phyloP scores from a whole-genome alignment of 2,113 vertebrate species.

The Microcebus murinus region DNA sequence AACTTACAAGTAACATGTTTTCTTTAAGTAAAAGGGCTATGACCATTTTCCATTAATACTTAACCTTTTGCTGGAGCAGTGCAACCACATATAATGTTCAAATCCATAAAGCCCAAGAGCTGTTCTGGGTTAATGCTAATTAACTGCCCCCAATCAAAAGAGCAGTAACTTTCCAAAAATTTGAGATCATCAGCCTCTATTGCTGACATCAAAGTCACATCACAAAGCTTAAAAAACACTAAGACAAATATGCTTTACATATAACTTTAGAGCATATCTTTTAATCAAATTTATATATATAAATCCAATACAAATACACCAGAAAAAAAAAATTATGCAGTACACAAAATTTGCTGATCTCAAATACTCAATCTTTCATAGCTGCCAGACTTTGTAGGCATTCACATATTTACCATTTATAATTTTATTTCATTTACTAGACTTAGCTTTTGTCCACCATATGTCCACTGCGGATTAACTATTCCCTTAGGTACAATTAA shows the following conservation, averaged over 20 bases:
- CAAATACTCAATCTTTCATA: constrained; percentile 70
- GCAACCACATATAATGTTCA: constrained; percentile 86
- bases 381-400: constrained; percentile 87
- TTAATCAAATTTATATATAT: constrained; percentile 46
- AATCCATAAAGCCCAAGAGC: constrained; percentile 86
- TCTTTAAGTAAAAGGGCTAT: constrained; percentile 89
- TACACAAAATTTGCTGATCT: constrained; percentile 73
- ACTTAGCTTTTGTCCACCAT: constrained; percentile 96
- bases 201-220: constrained; percentile 69
- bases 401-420: constrained; percentile 91
- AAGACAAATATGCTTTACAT: constrained; percentile 14
- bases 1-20: constrained; percentile 92
- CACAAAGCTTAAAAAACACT: constrained; percentile 50
- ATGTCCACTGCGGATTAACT: constrained; percentile 94
- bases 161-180: constrained; percentile 76
- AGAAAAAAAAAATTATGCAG: constrained; percentile 71
- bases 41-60: constrained; percentile 94
- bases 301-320: constrained; percentile 45
- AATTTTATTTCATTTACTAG: constrained; percentile 90
- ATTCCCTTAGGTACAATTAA: constrained; percentile 95
- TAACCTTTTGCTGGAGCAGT: constrained; percentile 91
- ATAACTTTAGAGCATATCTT: background rate
- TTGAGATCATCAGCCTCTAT: constrained; percentile 65
- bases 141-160: constrained; percentile 83
- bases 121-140: constrained; percentile 86